Evolutionary conservation across 2,113 vertebrate genomes (phyloP).

Genomic region (Daubentonia madagascariensis): DNA sequence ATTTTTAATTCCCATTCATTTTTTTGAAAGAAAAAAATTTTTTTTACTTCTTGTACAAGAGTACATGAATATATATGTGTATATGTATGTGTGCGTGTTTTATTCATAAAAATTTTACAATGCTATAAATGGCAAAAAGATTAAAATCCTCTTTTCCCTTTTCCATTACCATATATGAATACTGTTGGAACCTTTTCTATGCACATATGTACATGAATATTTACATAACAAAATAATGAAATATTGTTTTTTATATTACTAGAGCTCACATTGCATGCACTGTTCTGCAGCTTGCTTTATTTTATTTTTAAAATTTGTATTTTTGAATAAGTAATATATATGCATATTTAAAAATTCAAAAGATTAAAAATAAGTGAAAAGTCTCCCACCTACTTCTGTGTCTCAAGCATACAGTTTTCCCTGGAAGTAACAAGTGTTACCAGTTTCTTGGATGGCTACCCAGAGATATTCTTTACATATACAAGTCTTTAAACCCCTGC

Average conservation of each 20-base stretch:
- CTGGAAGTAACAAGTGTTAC: not conserved
- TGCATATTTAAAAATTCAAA: not conserved
- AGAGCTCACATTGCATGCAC: not conserved
- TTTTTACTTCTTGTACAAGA: not conserved
- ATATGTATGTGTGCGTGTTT: not conserved
- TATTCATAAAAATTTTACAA: not conserved
- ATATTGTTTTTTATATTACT: not conserved
- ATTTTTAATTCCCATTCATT: not conserved
- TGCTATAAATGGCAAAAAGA: not conserved
- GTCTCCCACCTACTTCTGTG: not conserved
- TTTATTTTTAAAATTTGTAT: constrained; percentile 14
- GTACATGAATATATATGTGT: not conserved
- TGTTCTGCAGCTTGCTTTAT: not conserved
- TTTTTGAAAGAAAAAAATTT: not conserved
- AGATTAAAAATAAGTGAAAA: not conserved
- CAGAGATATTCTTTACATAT: not conserved
- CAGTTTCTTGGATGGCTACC: not conserved
- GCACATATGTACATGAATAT: not conserved
- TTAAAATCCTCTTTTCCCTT: not conserved
- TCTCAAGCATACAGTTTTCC: not conserved
- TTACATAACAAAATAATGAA: not conserved
- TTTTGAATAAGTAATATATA: not conserved
- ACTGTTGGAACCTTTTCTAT: not conserved
- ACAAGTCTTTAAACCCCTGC: not conserved
- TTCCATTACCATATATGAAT: not conserved